phyloP scores from a whole-genome alignment of 2,797 vertebrate species.

The Kryptolebias ocellatus region DNA sequence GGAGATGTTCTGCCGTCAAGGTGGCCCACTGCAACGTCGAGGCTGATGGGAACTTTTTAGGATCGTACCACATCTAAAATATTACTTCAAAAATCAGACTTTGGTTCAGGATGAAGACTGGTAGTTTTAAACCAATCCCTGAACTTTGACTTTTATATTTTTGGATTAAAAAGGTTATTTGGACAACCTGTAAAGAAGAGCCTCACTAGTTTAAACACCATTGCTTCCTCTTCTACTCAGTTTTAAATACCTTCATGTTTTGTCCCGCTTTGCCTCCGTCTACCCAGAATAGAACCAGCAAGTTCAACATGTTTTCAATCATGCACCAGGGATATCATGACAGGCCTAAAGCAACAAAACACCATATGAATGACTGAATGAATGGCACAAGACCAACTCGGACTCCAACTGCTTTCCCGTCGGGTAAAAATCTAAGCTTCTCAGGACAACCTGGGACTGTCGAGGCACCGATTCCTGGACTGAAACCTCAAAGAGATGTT shows the following conservation, averaged over 20 bases:
- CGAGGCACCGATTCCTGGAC: conserved; percentile 43
- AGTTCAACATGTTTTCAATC: conserved; percentile 67
- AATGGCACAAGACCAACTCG: conserved; percentile 53
- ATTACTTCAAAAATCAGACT: no score
- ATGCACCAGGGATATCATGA: conserved; percentile 63
- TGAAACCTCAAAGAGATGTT: conserved; percentile 38
- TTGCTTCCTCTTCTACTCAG: conserved; percentile 41
- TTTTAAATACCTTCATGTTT: conserved; percentile 28
- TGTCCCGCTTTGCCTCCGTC: conserved; percentile 30
- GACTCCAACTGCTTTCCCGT: conserved; percentile 17
- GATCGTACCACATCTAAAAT: conserved; percentile 7
- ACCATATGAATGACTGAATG: conserved; percentile 68
- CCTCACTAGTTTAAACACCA: conserved; percentile 30
- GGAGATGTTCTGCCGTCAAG: conserved; percentile 67
- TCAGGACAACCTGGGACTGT: conserved; percentile 40
- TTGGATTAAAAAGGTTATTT: no score
- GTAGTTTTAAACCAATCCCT: no score
- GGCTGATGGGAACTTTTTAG: conserved; percentile 71
- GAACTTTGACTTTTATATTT: no score
- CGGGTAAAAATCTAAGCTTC: conserved; percentile 49
- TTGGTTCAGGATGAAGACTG: no score
- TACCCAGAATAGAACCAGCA: conserved; percentile 55
- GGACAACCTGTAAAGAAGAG: conserved; percentile 1
- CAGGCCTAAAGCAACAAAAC: conserved; percentile 71
- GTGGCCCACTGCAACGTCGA: conserved; percentile 57